Evolutionary conservation across 2,888 invertebrate genomes (phyloP).

Genomic region (Adelognathus sp.): DNA sequence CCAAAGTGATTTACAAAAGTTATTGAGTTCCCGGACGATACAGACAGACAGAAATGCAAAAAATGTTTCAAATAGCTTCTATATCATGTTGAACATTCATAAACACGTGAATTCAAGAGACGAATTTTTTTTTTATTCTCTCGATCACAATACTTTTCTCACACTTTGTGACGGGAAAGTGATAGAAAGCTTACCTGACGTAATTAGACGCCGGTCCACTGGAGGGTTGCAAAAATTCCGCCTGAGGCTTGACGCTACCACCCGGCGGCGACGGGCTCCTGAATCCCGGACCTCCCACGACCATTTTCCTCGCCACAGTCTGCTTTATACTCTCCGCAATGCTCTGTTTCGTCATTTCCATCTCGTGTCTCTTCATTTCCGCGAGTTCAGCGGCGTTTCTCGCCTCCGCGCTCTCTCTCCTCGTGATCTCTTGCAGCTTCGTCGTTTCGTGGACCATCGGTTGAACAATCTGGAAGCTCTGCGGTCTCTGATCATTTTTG

Average conservation of each 20-base stretch:
- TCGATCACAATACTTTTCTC: no score
- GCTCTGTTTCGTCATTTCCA: slow-evolving; percentile 84
- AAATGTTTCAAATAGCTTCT: no score
- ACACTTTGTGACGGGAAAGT: no score
- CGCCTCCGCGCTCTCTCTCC: slow-evolving; percentile 52
- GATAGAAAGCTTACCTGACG: slow-evolving; percentile 69
- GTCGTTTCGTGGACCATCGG: slow-evolving; percentile 63
- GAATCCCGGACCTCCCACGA: slow-evolving; percentile 85
- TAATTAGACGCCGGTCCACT: slow-evolving; percentile 79
- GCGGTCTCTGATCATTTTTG: slow-evolving; percentile 46
- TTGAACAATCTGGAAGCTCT: slow-evolving; percentile 65
- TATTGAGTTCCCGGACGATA: no score
- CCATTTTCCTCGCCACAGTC: slow-evolving; percentile 84
- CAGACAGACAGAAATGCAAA: no score
- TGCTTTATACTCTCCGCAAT: slow-evolving; percentile 82
- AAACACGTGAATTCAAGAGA: no score
- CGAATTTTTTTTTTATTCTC: no score
- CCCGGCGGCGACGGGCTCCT: slow-evolving; percentile 83
- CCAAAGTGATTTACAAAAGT: no score
- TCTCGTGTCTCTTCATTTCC: slow-evolving; percentile 76
- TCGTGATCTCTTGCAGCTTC: slow-evolving; percentile 64
- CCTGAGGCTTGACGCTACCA: slow-evolving; percentile 81
- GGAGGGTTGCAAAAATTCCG: slow-evolving; percentile 80
- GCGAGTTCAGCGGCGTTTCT: slow-evolving; percentile 69
- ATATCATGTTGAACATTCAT: no score